phyloP scores from a whole-genome alignment of 2,888 invertebrate genomes.

The Drosophila atripex region DNA sequence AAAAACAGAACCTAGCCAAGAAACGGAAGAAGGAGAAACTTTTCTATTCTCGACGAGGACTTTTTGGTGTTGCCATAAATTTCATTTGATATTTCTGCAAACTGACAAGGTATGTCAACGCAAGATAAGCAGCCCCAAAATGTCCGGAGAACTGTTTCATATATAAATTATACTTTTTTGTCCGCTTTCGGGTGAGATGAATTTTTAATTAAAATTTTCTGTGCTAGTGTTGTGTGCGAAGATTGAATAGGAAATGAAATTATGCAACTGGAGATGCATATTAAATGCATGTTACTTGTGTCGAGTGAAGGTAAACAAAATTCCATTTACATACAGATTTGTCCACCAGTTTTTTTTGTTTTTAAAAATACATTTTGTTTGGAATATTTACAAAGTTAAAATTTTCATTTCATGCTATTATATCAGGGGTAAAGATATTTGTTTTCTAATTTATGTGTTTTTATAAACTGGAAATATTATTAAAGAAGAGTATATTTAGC shows the following conservation, averaged over 20 bases:
- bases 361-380: background rate
- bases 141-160: conserved; percentile 43
- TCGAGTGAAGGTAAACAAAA: background rate
- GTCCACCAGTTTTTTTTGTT: background rate
- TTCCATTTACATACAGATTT: background rate
- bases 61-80: conserved; percentile 59
- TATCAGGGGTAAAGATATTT: background rate
- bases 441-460: background rate
- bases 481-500: too few species aligned
- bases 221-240: conserved; percentile 11
- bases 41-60: conserved; percentile 8
- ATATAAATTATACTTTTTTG: conserved; percentile 61
- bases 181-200: conserved; percentile 19
- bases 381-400: background rate
- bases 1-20: conserved; percentile 1
- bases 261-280: conserved; percentile 11
- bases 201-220: conserved; percentile 33
- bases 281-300: conserved; percentile 16
- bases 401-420: background rate
- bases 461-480: background rate
- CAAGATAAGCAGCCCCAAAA: conserved; percentile 63
- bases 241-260: conserved; percentile 16
- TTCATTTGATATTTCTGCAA: conserved; percentile 72
- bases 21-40: background rate
- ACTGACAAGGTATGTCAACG: conserved; percentile 77